Conservation (phyloP, 2,797 vertebrate species). For the Carapus acus region DNA sequence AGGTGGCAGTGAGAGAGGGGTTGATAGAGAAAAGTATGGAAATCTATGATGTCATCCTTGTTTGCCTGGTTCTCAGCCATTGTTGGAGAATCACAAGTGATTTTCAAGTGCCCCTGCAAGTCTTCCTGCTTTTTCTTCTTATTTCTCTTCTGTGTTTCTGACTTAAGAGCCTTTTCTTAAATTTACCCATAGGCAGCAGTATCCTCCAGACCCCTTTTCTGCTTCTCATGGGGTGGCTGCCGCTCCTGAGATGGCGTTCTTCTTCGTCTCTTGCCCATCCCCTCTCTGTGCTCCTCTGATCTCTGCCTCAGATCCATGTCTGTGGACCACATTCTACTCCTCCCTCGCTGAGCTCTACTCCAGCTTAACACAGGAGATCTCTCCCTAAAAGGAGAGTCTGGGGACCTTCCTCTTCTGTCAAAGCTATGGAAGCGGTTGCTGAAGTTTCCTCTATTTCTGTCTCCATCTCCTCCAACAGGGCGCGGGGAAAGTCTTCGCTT, state of each 20-base stretch:
- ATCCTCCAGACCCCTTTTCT: constrained; percentile 57
- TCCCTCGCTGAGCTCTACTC: constrained; percentile 50
- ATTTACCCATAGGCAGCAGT: constrained; percentile 57
- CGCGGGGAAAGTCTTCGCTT: constrained; percentile 33
- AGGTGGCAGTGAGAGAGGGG: no score
- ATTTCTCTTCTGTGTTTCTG: constrained; percentile 23
- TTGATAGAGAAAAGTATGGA: no score
- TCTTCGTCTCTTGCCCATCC: constrained; percentile 32
- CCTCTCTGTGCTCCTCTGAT: constrained; percentile 29
- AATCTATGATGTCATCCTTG: no score
- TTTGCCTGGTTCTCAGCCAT: no score
- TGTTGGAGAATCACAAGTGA: no score
- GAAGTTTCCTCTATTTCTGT: constrained; percentile 26
- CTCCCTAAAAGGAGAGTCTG: constrained; percentile 48
- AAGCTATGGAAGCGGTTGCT: constrained; percentile 40
- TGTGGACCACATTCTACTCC: constrained; percentile 46
- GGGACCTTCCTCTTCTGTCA: constrained; percentile 26
- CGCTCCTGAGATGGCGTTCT: constrained; percentile 53
- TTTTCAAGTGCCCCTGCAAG: no score
- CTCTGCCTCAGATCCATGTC: constrained; percentile 49
- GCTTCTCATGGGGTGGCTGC: constrained; percentile 55
- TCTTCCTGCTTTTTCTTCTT: constrained; percentile 42
- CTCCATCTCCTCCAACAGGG: constrained; percentile 11
- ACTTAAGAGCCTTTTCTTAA: constrained; percentile 34
- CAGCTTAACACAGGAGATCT: constrained; percentile 34